These are phyloP conservation scores for Trachelus tabidus DNA, from an alignment of 2,888 invertebrate species.

Conservation along the genomic window DNA sequence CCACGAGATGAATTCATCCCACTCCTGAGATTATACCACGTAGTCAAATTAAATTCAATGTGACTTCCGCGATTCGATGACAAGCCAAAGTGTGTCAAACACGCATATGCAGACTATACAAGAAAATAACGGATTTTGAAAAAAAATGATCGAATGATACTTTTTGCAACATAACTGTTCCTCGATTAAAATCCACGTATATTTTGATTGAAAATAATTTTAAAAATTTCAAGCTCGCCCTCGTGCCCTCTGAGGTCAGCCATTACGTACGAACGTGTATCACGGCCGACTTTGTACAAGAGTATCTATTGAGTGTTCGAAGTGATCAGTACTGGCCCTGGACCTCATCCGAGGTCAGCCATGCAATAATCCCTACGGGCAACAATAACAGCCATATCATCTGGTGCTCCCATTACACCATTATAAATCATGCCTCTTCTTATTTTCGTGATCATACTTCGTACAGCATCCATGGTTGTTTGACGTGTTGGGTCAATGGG, in stretches of 20 bases:
- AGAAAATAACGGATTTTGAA: not conserved
- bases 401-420: slow-evolving; percentile 56
- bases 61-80: not conserved
- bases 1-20: not conserved
- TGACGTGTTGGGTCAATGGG: slow-evolving; percentile 49
- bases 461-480: slow-evolving; percentile 29
- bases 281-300: slow-evolving; percentile 42
- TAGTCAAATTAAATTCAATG: not conserved
- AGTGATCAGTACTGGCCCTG: slow-evolving; percentile 8
- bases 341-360: slow-evolving; percentile 46
- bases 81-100: not conserved
- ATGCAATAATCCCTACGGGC: slow-evolving; percentile 48
- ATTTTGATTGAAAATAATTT: not conserved
- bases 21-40: not conserved
- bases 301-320: slow-evolving; percentile 7
- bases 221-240: slow-evolving; percentile 5
- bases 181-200: not conserved
- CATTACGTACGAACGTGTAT: slow-evolving; percentile 41
- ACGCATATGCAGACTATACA: not conserved
- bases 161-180: not conserved
- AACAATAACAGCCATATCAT: slow-evolving; percentile 54
- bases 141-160: too few species aligned
- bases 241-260: slow-evolving; percentile 37
- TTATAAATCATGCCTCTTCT: slow-evolving; percentile 56
- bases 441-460: slow-evolving; percentile 42